Conservation (phyloP, 2,888 invertebrate genomes). For the Blastobasis adustella region DNA sequence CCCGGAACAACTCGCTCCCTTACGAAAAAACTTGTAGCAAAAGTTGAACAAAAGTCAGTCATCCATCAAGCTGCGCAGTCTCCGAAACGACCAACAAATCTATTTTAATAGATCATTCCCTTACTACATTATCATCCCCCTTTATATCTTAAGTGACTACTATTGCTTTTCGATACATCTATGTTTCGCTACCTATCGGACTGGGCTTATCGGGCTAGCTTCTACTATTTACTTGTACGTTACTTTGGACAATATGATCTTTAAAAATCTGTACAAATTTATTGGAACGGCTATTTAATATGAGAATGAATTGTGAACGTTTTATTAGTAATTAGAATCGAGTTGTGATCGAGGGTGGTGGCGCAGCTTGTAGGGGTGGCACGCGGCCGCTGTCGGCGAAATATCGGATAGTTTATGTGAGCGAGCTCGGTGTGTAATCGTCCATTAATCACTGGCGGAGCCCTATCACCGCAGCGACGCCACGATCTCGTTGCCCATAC, state of each 20-base stretch:
- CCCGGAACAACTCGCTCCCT: constrained; percentile 12
- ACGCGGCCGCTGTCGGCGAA: constrained; percentile 25
- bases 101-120: constrained; percentile 68
- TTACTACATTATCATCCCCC: constrained; percentile 57
- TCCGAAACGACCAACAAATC: constrained; percentile 61
- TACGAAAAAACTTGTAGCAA: constrained; percentile 34
- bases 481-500: constrained; percentile 69
- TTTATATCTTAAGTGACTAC: constrained; percentile 24
- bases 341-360: too few species aligned
- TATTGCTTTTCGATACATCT: constrained; percentile 3
- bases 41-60: constrained; percentile 54
- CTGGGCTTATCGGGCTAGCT: too few species aligned
- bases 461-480: constrained; percentile 71
- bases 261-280: too few species aligned
- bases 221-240: too few species aligned
- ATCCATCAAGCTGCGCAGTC: constrained; percentile 59
- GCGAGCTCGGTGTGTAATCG: constrained; percentile 49
- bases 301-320: too few species aligned
- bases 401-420: constrained; percentile 59
- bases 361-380: too few species aligned
- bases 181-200: too few species aligned
- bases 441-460: constrained; percentile 58
- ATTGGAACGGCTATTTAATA: too few species aligned
- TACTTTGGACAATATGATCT: too few species aligned
- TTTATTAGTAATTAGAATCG: too few species aligned